Percentiles rank a stretch among this genome's conserved stretches.
These are phyloP conservation scores for Andrena dorsata DNA, from an alignment of 2,888 invertebrate species.

Conservation along the genomic window DNA sequence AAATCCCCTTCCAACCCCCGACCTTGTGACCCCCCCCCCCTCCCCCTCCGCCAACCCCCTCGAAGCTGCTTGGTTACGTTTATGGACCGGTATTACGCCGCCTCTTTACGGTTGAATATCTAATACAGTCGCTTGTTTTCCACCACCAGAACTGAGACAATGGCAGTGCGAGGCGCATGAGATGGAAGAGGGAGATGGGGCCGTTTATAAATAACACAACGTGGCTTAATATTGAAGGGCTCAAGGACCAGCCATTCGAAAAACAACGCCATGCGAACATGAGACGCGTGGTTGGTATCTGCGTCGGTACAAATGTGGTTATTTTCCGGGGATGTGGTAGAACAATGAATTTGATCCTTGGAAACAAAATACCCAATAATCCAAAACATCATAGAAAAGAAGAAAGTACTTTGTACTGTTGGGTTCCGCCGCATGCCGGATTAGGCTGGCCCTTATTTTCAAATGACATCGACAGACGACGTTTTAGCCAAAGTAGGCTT, in stretches of 20 bases:
- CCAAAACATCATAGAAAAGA: too few species aligned
- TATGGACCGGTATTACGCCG: conserved; percentile 57
- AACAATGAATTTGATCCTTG: not conserved
- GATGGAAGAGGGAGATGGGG: conserved; percentile 15
- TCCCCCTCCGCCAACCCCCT: not conserved
- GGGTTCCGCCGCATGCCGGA: too few species aligned
- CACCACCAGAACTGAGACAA: conserved; percentile 16
- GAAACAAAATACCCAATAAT: too few species aligned
- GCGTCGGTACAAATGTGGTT: conserved; percentile 24
- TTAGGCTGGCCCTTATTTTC: too few species aligned
- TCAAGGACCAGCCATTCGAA: conserved; percentile 9
- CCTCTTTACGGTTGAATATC: conserved; percentile 70
- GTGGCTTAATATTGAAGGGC: conserved; percentile 64
- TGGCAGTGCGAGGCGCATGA: conserved; percentile 6
- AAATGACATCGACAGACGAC: too few species aligned
- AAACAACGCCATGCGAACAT: conserved; percentile 33
- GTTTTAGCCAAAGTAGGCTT: too few species aligned
- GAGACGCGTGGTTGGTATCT: conserved; percentile 41
- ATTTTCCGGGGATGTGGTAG: not conserved
- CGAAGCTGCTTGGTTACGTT: conserved; percentile 25
- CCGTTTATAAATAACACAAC: conserved; percentile 62
- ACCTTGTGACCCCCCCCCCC: conserved; percentile 14
- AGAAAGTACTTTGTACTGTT: too few species aligned
- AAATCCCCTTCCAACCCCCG: conserved; percentile 52
- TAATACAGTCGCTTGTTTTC: conserved; percentile 65